Percentiles rank a stretch among this genome's conserved stretches.
phyloP scores from a whole-genome alignment of 1,140 invertebrate genomes.

The Caenorhabditis brenneri region DNA sequence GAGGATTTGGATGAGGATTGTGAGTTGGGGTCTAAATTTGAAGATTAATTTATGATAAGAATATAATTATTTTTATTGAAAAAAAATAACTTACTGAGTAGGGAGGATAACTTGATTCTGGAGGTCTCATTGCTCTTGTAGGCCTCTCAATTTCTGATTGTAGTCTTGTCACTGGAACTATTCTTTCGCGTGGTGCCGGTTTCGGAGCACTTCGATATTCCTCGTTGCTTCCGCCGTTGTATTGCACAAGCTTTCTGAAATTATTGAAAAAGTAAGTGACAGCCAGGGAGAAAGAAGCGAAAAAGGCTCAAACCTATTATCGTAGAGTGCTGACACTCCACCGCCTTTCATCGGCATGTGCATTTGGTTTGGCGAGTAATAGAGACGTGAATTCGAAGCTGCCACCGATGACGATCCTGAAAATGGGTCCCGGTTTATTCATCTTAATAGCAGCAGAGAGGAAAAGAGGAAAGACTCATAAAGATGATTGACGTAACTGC shows the following conservation, averaged over 20 bases:
- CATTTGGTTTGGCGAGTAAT: constrained; percentile 30
- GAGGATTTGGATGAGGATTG: not conserved
- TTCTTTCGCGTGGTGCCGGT: not conserved
- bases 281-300: not conserved
- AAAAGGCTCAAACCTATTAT: constrained; percentile 13
- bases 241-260: not conserved
- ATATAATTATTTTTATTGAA: not conserved
- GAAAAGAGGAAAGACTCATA: not conserved
- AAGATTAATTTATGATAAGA: not conserved
- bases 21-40: not conserved
- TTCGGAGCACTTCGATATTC: not conserved
- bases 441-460: not conserved
- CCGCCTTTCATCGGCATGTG: constrained; percentile 38
- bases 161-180: constrained; percentile 8
- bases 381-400: constrained; percentile 16
- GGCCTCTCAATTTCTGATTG: not conserved
- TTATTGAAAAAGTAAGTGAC: not conserved
- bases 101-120: not conserved
- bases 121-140: not conserved
- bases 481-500: constrained; percentile 19
- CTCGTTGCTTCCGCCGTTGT: not conserved
- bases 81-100: constrained; percentile 23
- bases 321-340: constrained; percentile 26
- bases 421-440: not conserved
- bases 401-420: constrained; percentile 32